A percentile compares a stretch with the other conserved stretches of the same genome.
These are phyloP conservation scores for Thyatira batis DNA, from an alignment of 2,888 invertebrate species.

Conservation along the genomic window DNA sequence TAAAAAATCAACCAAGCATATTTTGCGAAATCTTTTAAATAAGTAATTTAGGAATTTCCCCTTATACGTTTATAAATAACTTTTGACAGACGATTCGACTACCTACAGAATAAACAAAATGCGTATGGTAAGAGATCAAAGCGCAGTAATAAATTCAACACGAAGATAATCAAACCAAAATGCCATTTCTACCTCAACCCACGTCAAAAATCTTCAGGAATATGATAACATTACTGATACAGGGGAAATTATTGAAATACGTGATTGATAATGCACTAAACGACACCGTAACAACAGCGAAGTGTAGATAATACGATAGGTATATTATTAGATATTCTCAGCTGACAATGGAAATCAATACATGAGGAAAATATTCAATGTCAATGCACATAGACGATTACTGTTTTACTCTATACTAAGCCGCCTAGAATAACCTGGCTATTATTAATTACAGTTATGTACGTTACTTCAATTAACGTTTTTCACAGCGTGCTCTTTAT, in stretches of 20 bases:
- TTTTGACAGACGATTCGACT: background rate
- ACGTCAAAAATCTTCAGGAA: background rate
- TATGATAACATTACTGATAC: background rate
- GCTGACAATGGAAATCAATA: conserved; percentile 57
- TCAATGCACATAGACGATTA: conserved; percentile 33
- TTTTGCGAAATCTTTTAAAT: background rate
- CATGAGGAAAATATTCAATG: conserved; percentile 46
- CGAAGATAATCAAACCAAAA: background rate
- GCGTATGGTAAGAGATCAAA: background rate
- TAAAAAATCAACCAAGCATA: background rate
- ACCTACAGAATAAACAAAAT: background rate
- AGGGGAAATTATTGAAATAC: background rate
- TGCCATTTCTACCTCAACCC: background rate
- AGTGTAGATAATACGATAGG: conserved; percentile 15
- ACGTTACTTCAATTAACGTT: conserved; percentile 26
- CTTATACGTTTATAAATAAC: background rate
- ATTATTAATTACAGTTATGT: conserved; percentile 9
- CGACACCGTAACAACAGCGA: background rate
- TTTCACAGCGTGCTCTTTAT: conserved; percentile 23
- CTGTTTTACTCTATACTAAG: conserved; percentile 21
- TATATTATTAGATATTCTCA: conserved; percentile 18
- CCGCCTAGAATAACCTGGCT: conserved; percentile 15
- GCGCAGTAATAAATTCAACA: background rate
- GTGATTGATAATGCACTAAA: background rate
- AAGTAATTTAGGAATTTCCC: background rate